Evolutionary conservation across 1,140 invertebrate genomes (phyloP).

Genomic region (Bombus huntii): DNA sequence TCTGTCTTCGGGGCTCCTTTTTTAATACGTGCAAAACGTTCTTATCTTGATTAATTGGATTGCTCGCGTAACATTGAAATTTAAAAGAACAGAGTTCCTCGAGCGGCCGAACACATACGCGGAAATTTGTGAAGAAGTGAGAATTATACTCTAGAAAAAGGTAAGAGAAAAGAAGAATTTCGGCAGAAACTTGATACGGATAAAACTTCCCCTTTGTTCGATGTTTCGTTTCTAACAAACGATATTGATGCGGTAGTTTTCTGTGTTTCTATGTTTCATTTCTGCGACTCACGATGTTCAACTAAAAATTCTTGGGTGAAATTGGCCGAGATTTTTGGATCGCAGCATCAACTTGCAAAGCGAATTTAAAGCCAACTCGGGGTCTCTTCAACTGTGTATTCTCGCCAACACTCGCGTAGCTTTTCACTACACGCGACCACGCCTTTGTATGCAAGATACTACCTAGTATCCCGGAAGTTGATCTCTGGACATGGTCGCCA

Average conservation of each 20-base stretch:
- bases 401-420: background rate
- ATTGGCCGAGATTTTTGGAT: background rate
- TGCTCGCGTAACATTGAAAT: background rate
- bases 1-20: background rate
- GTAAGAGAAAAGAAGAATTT: too few relatives aligned
- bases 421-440: background rate
- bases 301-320: background rate
- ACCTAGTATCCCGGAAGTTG: constrained; percentile 45
- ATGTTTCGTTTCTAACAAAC: background rate
- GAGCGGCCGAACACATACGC: background rate
- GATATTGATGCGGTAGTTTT: background rate
- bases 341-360: background rate
- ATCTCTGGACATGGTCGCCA: constrained; percentile 15
- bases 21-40: background rate
- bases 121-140: background rate
- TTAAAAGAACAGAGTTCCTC: background rate
- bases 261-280: background rate
- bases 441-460: constrained; percentile 5
- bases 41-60: background rate
- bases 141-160: background rate
- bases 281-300: background rate
- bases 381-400: background rate
- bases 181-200: background rate
- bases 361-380: background rate
- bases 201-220: background rate